These are phyloP conservation scores for Oscheius sp. DNA, from an alignment of 2,888 invertebrate species.

Conservation along the genomic window DNA sequence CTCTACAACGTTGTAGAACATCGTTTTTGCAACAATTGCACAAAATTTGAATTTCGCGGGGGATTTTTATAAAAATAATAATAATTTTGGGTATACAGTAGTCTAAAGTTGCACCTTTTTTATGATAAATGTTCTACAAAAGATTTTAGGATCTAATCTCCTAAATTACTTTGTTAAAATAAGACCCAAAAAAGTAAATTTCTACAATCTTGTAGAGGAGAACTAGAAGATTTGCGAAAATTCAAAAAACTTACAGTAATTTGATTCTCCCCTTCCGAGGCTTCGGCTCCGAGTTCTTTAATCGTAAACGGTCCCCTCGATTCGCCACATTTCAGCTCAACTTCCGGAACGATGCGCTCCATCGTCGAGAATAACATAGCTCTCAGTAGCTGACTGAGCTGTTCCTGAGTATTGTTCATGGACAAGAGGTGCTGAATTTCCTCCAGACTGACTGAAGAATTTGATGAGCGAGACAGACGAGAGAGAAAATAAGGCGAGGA, in stretches of 20 bases:
- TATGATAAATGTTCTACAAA: not conserved
- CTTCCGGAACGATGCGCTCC: not conserved
- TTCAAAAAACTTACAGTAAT: slow-evolving; percentile 31
- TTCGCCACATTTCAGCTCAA: slow-evolving; percentile 33
- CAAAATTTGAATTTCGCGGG: too few species aligned
- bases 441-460: not conserved
- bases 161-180: too few species aligned
- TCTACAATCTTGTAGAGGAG: too few species aligned
- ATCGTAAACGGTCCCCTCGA: slow-evolving; percentile 27
- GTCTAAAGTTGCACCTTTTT: not conserved
- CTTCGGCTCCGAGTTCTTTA: slow-evolving; percentile 22
- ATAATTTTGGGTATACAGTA: not conserved
- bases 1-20: too few species aligned
- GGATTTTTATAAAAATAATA: too few species aligned
- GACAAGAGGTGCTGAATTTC: not conserved
- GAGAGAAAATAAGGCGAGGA: not conserved
- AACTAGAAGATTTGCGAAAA: not conserved
- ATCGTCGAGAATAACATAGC: not conserved
- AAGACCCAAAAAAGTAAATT: not conserved
- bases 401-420: slow-evolving; percentile 9
- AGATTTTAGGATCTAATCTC: not conserved
- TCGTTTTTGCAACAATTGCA: too few species aligned
- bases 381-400: slow-evolving; percentile 3
- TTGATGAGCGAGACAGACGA: not conserved
- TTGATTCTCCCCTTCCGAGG: slow-evolving; percentile 29